phyloP scores from a whole-genome alignment of 2,797 vertebrate species.

The Champsocephalus esox region DNA sequence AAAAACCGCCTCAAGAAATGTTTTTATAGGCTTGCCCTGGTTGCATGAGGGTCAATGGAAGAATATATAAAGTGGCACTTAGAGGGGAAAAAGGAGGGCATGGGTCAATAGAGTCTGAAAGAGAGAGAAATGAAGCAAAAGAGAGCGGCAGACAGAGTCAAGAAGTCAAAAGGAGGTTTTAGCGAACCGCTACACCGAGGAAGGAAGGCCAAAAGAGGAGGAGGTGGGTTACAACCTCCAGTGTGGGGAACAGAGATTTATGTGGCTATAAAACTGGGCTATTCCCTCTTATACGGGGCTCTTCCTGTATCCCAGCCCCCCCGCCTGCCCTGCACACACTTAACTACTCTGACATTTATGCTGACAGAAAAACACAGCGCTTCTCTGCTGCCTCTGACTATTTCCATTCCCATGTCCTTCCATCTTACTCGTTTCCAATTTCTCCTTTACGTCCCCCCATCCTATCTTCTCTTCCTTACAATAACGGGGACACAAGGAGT shows the following conservation, averaged over 20 bases:
- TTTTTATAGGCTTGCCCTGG: conserved; percentile 17
- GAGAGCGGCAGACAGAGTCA: conserved; percentile 25
- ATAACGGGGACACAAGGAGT: conserved; percentile 56
- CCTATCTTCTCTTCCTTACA: conserved; percentile 43
- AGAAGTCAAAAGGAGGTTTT: conserved; percentile 46
- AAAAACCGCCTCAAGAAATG: background rate
- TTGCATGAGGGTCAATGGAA: conserved; percentile 8
- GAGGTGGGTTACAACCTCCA: conserved; percentile 57
- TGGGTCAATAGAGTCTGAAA: conserved; percentile 42
- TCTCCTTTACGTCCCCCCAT: conserved; percentile 1
- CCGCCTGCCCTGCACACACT: conserved; percentile 52
- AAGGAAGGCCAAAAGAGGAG: conserved; percentile 50
- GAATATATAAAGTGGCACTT: conserved; percentile 12
- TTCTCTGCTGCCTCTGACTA: conserved; percentile 33
- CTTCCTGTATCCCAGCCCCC: conserved; percentile 63
- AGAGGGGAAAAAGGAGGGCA: conserved; percentile 20
- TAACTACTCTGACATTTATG: conserved; percentile 68
- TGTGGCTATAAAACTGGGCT: conserved; percentile 73
- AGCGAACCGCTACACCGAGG: conserved; percentile 16
- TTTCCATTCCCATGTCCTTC: conserved; percentile 44
- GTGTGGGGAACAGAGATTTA: conserved; percentile 74
- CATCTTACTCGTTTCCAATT: conserved; percentile 16
- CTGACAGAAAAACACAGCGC: conserved; percentile 55
- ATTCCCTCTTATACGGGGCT: conserved; percentile 73
- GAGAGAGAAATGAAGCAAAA: conserved; percentile 37